Conservation (phyloP, 2,888 invertebrate genomes). For the Eurytoma adleriae region DNA sequence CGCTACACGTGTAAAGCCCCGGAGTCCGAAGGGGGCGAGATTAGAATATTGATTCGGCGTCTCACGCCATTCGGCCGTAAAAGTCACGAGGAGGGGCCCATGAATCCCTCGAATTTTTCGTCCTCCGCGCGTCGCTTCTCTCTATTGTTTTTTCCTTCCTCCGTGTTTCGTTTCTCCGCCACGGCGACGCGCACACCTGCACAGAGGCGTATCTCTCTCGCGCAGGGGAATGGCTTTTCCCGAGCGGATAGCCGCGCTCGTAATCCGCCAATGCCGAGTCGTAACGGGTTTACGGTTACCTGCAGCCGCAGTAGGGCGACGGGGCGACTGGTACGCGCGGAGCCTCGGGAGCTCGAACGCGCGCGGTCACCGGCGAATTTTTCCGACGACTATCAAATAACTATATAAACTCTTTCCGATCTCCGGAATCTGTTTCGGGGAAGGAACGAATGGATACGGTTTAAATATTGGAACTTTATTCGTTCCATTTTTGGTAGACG, state of each 20-base stretch:
- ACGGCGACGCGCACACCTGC: no score
- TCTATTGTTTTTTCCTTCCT: not conserved
- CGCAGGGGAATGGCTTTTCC: conserved; percentile 1
- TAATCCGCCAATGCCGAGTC: conserved; percentile 6
- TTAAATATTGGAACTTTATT: no score
- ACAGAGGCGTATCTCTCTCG: not conserved
- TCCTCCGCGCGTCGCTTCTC: not conserved
- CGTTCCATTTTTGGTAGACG: no score
- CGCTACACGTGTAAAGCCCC: not conserved
- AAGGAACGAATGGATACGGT: no score
- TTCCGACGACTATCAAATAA: not conserved
- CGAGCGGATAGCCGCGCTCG: conserved; percentile 5
- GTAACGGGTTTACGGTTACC: conserved; percentile 16
- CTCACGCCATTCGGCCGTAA: conserved; percentile 27
- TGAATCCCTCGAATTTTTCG: conserved; percentile 5
- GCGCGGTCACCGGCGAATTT: not conserved
- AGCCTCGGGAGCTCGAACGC: not conserved
- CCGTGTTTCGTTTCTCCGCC: no score
- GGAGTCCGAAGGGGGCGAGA: not conserved
- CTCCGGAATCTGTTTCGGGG: no score
- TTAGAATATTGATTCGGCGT: conserved; percentile 31
- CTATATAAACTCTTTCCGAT: no score
- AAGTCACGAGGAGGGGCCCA: not conserved
- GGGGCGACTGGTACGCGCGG: not conserved
- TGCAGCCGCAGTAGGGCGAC: not conserved